These are phyloP conservation scores for Cydia splendana DNA, from an alignment of 1,140 invertebrate genomes.

Conservation along the genomic window DNA sequence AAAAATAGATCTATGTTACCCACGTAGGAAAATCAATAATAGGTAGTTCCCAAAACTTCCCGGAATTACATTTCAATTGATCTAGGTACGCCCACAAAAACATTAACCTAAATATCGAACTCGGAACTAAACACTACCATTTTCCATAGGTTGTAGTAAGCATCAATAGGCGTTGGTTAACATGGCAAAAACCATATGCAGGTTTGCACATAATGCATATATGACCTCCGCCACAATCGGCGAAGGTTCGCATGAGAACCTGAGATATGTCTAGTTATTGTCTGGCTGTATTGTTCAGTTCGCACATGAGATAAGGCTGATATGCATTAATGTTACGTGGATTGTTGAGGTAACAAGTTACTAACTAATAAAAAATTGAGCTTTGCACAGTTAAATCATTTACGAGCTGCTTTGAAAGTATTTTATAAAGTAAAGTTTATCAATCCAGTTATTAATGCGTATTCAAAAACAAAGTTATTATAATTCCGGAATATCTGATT, in stretches of 20 bases:
- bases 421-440: background rate
- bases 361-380: background rate
- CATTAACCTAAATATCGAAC: constrained; percentile 6
- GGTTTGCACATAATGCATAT: constrained; percentile 16
- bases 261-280: constrained; percentile 34
- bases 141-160: constrained; percentile 5
- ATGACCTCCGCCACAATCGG: constrained; percentile 3
- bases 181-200: background rate
- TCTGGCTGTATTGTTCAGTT: constrained; percentile 22
- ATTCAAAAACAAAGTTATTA: background rate
- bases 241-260: constrained; percentile 33
- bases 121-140: constrained; percentile 4
- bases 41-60: background rate
- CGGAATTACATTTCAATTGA: background rate
- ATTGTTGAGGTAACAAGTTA: background rate
- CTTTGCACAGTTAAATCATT: background rate
- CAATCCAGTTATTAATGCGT: background rate
- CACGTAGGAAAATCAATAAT: background rate
- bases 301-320: constrained; percentile 19
- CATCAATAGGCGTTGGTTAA: constrained; percentile 3
- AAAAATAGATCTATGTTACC: background rate
- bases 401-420: background rate
- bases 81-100: background rate
- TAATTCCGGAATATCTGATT: constrained; percentile 2
- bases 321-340: constrained; percentile 1